phyloP scores from a whole-genome alignment of 2,888 invertebrate genomes.

The Athalia cordata region DNA sequence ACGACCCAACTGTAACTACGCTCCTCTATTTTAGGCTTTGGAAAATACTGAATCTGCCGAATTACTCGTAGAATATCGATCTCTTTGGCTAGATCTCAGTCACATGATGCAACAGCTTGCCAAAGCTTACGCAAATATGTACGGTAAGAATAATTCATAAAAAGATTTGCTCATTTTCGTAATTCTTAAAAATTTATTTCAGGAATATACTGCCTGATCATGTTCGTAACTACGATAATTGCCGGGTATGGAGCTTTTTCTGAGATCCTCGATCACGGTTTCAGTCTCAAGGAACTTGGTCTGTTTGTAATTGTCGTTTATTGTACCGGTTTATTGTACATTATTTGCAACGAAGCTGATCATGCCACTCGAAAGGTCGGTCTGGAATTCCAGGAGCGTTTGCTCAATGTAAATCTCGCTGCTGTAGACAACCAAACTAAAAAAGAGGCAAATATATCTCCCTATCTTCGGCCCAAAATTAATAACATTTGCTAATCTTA shows the following conservation, averaged over 20 bases:
- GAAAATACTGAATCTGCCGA: constrained; percentile 79
- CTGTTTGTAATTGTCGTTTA: constrained; percentile 83
- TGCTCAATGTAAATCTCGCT: constrained; percentile 81
- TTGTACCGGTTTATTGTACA: constrained; percentile 82
- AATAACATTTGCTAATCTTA: neutral
- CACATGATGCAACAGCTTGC: constrained; percentile 88
- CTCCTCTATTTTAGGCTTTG: constrained; percentile 71
- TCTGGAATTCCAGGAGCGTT: constrained; percentile 79
- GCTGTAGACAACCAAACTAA: constrained; percentile 80
- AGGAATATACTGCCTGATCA: constrained; percentile 82
- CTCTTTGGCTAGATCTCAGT: constrained; percentile 83
- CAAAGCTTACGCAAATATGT: constrained; percentile 85
- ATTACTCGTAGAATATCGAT: constrained; percentile 81
- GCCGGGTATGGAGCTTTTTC: constrained; percentile 83
- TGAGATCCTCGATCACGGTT: constrained; percentile 83
- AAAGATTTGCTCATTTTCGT: neutral
- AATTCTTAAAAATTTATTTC: neutral
- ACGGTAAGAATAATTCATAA: constrained; percentile 68
- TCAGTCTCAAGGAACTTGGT: constrained; percentile 83
- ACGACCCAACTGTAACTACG: neutral
- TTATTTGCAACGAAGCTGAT: constrained; percentile 85
- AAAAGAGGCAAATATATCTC: constrained; percentile 75
- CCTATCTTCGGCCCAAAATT: neutral
- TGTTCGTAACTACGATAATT: constrained; percentile 84
- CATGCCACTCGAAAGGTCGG: constrained; percentile 80